Evolutionary conservation across 2,797 vertebrate genomes (phyloP).

Genomic region (Liparis tanakae): DNA sequence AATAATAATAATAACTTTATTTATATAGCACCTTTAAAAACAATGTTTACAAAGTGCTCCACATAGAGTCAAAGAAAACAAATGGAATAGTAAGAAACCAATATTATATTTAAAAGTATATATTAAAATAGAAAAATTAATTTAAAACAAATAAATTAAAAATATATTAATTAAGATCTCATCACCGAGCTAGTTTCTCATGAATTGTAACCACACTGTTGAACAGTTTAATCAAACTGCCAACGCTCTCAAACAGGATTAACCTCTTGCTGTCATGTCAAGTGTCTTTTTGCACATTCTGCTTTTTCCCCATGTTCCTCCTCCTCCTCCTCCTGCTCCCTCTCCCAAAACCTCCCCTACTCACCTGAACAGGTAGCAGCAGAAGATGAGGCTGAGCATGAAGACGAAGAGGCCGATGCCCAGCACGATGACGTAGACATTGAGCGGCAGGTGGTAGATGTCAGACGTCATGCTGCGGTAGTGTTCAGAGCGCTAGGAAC

Average conservation of each 20-base stretch:
- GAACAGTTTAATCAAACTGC: conserved; percentile 16
- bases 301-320: neutral
- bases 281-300: conserved; percentile 10
- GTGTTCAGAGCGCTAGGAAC: conserved; percentile 81
- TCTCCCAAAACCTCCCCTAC: conserved; percentile 3
- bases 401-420: conserved; percentile 88
- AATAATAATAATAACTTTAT: no score
- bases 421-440: conserved; percentile 87
- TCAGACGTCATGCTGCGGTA: conserved; percentile 86
- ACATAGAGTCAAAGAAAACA: no score
- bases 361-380: conserved; percentile 89
- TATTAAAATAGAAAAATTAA: no score
- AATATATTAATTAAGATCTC: neutral
- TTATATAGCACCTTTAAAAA: no score
- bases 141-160: no score
- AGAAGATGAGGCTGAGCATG: conserved; percentile 89
- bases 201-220: neutral
- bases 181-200: neutral
- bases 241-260: neutral
- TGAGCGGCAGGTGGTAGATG: conserved; percentile 86
- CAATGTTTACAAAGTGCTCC: no score
- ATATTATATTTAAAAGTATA: no score
- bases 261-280: neutral
- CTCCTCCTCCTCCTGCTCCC: neutral
- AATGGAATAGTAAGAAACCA: no score